Evolutionary conservation across 1,140 invertebrate species (phyloP), one percentile per base, ranked within the genome.

Genomic region (Papilio polyxenes): DNA sequence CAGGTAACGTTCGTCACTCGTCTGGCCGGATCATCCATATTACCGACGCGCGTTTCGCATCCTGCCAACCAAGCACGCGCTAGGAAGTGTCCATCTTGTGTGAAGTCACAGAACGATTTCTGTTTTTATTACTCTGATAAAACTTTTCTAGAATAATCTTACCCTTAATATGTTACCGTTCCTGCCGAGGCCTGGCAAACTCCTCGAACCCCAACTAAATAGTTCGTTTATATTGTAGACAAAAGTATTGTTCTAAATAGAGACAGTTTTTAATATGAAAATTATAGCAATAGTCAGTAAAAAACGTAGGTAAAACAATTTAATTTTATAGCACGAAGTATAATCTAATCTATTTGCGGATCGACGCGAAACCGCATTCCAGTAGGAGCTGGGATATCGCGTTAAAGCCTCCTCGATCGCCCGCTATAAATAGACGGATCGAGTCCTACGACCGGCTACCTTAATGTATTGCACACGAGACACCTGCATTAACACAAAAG

Each of bases 291-390:
- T 37, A 75, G 48, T 31, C 15, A 51, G 20, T 75, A 59, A 62
- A 79, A 62, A 79, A 62, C 40, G 37, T 6, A 72, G 11, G 20
- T 72, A 37, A 37, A 11, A 37, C 11, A 51, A 53, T 5, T 5
- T 40, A 59, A 79, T 79, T 59, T 79, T 23, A 23, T 59, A 37
- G 23, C 44, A 11, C 75, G 75, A 37, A 72, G 65, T 37, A 72
- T 77, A 53, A 48, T 51, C 75, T 88, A 84, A 88, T 93, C 89
- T 92, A 93, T 93, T 92, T 89, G 83, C 85, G 84, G 90, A 87
- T 77, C 85, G 92, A 91, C 92, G 92, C 92, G 91, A 88, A 87
- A 92, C 92, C 82, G 88, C 92, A 94, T 94, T 94, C 92, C 91
- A 86, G 83, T 81, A 90, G 89, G 91, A 92, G 86, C 87, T 89